These are phyloP conservation scores for Psammodynastes pulverulentus DNA, from an alignment of 2,113 vertebrate species.

Conservation along the genomic window DNA sequence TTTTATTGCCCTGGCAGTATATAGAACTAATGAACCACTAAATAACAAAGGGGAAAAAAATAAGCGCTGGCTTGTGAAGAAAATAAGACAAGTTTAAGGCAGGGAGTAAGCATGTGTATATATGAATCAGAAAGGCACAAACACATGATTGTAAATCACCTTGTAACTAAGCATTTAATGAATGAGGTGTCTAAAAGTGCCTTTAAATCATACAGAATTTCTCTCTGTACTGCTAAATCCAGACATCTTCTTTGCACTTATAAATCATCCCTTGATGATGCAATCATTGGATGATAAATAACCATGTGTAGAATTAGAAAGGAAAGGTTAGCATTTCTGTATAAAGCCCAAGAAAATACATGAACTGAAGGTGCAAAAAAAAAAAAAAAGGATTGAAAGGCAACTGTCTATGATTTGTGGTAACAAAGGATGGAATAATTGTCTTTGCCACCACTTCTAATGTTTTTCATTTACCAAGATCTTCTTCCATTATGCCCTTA, in stretches of 20 bases:
- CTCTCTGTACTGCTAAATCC: not conserved
- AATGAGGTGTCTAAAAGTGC: not conserved
- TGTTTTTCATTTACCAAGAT: not conserved
- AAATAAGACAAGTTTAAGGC: not conserved
- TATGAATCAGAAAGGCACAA: not conserved
- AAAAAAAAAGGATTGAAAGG: not conserved
- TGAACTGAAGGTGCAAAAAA: not conserved
- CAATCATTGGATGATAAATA: not conserved
- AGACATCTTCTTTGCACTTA: not conserved
- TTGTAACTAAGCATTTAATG: not conserved
- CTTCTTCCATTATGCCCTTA: not conserved
- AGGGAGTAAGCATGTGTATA: not conserved
- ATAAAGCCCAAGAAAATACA: not conserved
- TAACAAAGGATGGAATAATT: not conserved
- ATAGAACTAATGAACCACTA: not conserved
- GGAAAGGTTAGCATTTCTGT: not conserved
- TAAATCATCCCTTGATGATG: not conserved
- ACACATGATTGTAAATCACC: not conserved
- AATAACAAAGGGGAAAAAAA: not conserved
- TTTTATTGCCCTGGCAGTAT: not conserved
- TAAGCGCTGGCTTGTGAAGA: not conserved
- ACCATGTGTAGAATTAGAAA: not conserved
- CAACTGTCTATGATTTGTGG: too few relatives aligned
- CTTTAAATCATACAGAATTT: not conserved
- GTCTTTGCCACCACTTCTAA: not conserved